phyloP scores from a whole-genome alignment of 1,140 invertebrate species.

The Linepithema humile region DNA sequence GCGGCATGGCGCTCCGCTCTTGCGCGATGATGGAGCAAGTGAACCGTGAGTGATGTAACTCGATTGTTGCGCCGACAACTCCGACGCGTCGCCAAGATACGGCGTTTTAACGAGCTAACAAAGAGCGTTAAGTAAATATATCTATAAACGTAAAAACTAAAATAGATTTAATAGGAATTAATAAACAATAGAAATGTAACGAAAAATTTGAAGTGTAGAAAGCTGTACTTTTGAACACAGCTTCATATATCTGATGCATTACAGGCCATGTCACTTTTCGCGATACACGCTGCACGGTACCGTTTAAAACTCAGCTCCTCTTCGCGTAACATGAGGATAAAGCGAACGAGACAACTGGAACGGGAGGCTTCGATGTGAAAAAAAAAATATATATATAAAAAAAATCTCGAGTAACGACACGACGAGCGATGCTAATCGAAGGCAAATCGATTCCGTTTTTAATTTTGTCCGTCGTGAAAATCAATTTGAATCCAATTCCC shows the following conservation, averaged over 20 bases:
- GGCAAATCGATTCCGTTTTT: constrained; percentile 68
- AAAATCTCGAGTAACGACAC: not conserved
- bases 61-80: constrained; percentile 2
- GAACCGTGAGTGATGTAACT: constrained; percentile 24
- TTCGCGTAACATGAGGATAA: not conserved
- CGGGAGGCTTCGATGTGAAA: not conserved
- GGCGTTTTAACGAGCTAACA: not conserved
- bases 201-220: not conserved
- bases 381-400: not conserved
- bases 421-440: constrained; percentile 59
- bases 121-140: not conserved
- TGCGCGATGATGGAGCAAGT: not conserved
- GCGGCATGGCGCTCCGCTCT: not conserved
- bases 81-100: not conserved
- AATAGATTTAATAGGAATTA: not conserved
- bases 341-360: not conserved
- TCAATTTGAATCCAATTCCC: constrained; percentile 68
- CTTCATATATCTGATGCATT: not conserved
- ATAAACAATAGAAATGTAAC: not conserved
- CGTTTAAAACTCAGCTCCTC: not conserved
- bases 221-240: not conserved
- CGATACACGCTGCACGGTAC: not conserved
- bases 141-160: not conserved
- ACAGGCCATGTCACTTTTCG: not conserved
- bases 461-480: constrained; percentile 55